Percentiles rank a stretch among this genome's conserved stretches.
phyloP scores from a whole-genome alignment of 2,888 invertebrate genomes.

The Hypena proboscidalis region DNA sequence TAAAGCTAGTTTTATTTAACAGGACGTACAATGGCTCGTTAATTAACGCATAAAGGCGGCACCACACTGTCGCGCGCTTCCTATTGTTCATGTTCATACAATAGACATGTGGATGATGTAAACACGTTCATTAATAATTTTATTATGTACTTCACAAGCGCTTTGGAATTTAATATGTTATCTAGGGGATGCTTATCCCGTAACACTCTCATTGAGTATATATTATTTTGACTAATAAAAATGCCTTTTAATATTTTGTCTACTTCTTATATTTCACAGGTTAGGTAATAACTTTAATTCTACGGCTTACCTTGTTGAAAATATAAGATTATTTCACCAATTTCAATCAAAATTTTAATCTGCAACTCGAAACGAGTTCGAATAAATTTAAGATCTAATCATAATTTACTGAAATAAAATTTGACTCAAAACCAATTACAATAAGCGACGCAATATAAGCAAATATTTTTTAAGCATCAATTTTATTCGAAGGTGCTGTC shows the following conservation, averaged over 20 bases:
- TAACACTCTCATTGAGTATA: too few relatives aligned
- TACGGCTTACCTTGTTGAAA: too few relatives aligned
- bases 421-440: slow-evolving; percentile 18
- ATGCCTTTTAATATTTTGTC: too few relatives aligned
- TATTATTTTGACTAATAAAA: too few relatives aligned
- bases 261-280: too few relatives aligned
- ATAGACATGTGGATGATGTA: slow-evolving; percentile 29
- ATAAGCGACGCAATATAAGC: slow-evolving; percentile 12
- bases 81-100: slow-evolving; percentile 25
- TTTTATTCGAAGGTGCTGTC: slow-evolving; percentile 15
- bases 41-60: slow-evolving; percentile 41
- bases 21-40: slow-evolving; percentile 34
- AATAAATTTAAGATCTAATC: not conserved
- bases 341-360: not conserved
- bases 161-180: too few relatives aligned
- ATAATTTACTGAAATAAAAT: slow-evolving; percentile 2
- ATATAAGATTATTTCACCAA: slow-evolving; percentile 1
- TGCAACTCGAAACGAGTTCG: slow-evolving; percentile 1
- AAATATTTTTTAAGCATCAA: slow-evolving; percentile 28
- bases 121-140: too few relatives aligned
- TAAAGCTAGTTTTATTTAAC: slow-evolving; percentile 27
- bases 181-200: too few relatives aligned
- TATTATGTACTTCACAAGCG: too few relatives aligned
- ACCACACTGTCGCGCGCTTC: slow-evolving; percentile 31
- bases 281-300: too few relatives aligned